Percentiles rank a stretch among this genome's conserved stretches.
Conservation (phyloP, 2,888 invertebrate species). For the Dynastes grantii region DNA sequence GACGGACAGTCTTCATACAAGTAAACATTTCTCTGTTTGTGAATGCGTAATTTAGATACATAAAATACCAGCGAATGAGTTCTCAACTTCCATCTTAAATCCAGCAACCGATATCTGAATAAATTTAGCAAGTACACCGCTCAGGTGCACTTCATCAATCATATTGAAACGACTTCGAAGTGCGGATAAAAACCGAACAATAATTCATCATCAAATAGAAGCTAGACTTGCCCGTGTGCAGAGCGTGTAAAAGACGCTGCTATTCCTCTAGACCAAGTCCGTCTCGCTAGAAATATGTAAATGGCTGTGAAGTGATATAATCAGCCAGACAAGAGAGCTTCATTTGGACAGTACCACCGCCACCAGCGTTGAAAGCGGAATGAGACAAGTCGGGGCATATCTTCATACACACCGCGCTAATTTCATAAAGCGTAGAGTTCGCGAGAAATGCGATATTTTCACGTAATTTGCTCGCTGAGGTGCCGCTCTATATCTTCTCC, state of each 20-base stretch:
- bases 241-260: slow-evolving; percentile 20
- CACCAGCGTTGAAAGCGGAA: too few relatives aligned
- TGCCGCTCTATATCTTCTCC: background rate
- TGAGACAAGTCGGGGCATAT: slow-evolving; percentile 5
- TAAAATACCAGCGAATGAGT: too few relatives aligned
- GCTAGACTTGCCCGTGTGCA: slow-evolving; percentile 3
- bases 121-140: background rate
- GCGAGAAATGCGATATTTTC: slow-evolving; percentile 35
- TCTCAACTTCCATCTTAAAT: too few relatives aligned
- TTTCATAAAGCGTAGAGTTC: background rate
- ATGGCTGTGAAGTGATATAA: slow-evolving; percentile 51
- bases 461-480: slow-evolving; percentile 14
- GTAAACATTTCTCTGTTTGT: too few relatives aligned
- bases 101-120: too few relatives aligned
- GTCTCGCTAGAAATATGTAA: slow-evolving; percentile 54
- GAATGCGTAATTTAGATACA: too few relatives aligned
- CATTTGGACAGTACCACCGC: slow-evolving; percentile 24
- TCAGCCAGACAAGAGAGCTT: slow-evolving; percentile 52
- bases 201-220: slow-evolving; percentile 45
- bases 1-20: too few relatives aligned
- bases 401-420: slow-evolving; percentile 34
- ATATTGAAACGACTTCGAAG: background rate
- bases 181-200: slow-evolving; percentile 26
- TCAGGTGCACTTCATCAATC: slow-evolving; percentile 2
- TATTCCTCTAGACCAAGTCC: slow-evolving; percentile 17